These are phyloP conservation scores for Drosophila mettleri DNA, from an alignment of 2,888 invertebrate genomes.

Conservation along the genomic window DNA sequence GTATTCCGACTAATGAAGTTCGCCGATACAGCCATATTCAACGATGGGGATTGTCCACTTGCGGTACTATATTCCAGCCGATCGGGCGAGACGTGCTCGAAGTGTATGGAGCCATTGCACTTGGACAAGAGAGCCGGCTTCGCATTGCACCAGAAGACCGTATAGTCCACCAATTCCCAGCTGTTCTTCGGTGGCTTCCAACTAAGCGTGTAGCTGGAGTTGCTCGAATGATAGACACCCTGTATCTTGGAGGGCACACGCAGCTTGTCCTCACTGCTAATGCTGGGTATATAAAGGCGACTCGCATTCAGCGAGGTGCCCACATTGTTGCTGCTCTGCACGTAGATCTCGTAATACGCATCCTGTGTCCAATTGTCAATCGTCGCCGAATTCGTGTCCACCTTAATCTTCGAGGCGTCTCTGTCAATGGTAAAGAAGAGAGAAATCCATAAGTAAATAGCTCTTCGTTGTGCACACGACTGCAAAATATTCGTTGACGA, in stretches of 20 bases:
- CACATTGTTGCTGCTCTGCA: conserved; percentile 78
- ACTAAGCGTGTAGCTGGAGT: conserved; percentile 90
- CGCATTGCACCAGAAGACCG: conserved; percentile 92
- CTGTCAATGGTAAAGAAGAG: conserved; percentile 23
- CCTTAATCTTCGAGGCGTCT: conserved; percentile 45
- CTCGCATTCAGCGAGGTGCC: conserved; percentile 72
- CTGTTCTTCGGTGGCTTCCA: conserved; percentile 88
- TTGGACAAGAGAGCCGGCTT: conserved; percentile 87
- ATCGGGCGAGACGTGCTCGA: conserved; percentile 86
- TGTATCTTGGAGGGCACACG: conserved; percentile 73
- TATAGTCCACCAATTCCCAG: conserved; percentile 88
- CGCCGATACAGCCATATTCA: conserved; percentile 91
- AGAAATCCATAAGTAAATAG: neutral
- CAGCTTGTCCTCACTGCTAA: conserved; percentile 51
- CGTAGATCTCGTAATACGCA: conserved; percentile 70
- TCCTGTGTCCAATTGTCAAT: conserved; percentile 64
- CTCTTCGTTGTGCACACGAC: too few relatives aligned
- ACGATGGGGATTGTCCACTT: conserved; percentile 86
- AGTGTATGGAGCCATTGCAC: conserved; percentile 88
- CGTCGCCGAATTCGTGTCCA: conserved; percentile 74
- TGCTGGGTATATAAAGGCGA: conserved; percentile 69
- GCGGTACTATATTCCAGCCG: conserved; percentile 83
- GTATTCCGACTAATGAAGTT: conserved; percentile 90
- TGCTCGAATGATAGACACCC: conserved; percentile 88
- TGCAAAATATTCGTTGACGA: too few relatives aligned